phyloP scores from a whole-genome alignment of 2,888 invertebrate genomes.

The Syritta pipiens region DNA sequence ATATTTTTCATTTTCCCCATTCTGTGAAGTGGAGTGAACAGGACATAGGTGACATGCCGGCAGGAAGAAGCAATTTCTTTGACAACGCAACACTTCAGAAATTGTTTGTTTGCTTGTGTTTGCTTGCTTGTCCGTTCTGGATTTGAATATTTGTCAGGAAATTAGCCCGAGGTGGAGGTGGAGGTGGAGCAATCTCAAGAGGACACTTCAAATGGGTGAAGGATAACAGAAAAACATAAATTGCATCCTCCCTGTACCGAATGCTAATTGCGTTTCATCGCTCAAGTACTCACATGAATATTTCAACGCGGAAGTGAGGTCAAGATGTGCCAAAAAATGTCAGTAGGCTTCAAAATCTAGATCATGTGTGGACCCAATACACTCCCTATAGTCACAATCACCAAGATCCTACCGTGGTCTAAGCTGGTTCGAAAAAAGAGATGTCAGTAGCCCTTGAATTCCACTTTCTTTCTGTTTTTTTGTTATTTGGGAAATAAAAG shows the following conservation, averaged over 20 bases:
- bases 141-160: conserved; percentile 66
- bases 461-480: too few relatives aligned
- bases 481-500: too few relatives aligned
- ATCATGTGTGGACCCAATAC: too few relatives aligned
- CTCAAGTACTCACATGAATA: conserved; percentile 22
- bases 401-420: too few relatives aligned
- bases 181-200: background rate
- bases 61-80: conserved; percentile 68
- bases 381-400: too few relatives aligned
- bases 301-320: conserved; percentile 15
- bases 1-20: conserved; percentile 49
- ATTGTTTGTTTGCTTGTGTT: conserved; percentile 50
- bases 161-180: conserved; percentile 36
- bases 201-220: conserved; percentile 47
- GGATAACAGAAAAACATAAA: conserved; percentile 45
- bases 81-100: conserved; percentile 68
- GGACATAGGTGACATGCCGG: conserved; percentile 58
- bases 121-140: conserved; percentile 55
- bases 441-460: too few relatives aligned
- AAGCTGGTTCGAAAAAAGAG: too few relatives aligned
- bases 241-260: conserved; percentile 13
- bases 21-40: conserved; percentile 2
- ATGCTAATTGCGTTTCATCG: conserved; percentile 42
- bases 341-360: too few relatives aligned
- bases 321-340: too few relatives aligned